Percentiles rank a stretch among this genome's conserved stretches.
These are phyloP conservation scores for Melanotaenia trifasciata DNA, from an alignment of 2,797 vertebrate genomes.

Conservation along the genomic window DNA sequence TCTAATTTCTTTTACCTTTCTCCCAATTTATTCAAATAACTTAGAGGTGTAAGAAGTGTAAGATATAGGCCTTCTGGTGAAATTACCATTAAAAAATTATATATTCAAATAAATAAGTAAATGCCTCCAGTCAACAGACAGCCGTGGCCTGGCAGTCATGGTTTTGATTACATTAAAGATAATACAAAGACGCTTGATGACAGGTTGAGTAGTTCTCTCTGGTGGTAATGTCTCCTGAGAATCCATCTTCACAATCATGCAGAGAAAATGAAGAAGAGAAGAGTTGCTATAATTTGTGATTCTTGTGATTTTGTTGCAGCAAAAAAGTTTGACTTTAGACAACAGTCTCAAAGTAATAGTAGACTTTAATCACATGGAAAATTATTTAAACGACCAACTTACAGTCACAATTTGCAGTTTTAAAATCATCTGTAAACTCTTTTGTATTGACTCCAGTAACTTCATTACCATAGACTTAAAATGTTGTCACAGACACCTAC, in stretches of 20 bases:
- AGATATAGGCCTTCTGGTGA: not conserved
- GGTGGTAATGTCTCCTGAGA: constrained; percentile 52
- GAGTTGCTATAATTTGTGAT: constrained; percentile 20
- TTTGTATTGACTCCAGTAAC: not conserved
- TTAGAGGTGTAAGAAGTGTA: too few species aligned
- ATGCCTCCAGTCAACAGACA: too few species aligned
- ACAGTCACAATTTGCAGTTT: not conserved
- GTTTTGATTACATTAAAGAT: too few species aligned
- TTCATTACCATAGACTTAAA: not conserved
- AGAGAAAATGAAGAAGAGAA: constrained; percentile 2
- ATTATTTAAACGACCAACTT: too few species aligned
- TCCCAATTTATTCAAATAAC: too few species aligned
- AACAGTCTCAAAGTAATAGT: not conserved
- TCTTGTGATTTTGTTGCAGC: constrained; percentile 26
- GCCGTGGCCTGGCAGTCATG: too few species aligned
- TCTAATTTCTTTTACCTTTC: too few species aligned
- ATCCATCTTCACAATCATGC: constrained; percentile 38
- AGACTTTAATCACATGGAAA: not conserved
- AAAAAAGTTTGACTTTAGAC: not conserved
- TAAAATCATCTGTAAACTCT: not conserved
- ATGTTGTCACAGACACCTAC: not conserved
- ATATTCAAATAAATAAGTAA: too few species aligned
- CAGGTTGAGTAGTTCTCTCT: constrained; percentile 44
- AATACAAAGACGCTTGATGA: too few species aligned
- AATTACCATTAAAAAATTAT: not conserved